Evolutionary conservation across 1,140 invertebrate genomes (phyloP).

Genomic region (Meloidogyne chitwoodi): DNA sequence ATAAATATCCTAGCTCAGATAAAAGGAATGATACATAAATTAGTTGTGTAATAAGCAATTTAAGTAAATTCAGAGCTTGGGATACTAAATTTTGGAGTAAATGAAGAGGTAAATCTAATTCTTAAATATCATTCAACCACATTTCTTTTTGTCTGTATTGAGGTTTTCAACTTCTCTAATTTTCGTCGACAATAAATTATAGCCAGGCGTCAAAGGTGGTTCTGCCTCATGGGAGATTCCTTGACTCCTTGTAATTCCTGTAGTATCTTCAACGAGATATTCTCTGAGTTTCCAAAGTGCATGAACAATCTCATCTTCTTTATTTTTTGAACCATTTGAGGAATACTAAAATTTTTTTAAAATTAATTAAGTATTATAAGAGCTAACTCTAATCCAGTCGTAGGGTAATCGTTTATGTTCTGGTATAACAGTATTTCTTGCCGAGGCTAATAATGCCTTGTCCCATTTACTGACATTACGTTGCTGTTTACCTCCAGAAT

Average conservation of each 20-base stretch:
- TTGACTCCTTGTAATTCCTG: background rate
- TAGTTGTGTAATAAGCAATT: too few relatives aligned
- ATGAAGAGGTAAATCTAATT: background rate
- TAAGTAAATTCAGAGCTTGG: background rate
- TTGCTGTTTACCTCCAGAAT: background rate
- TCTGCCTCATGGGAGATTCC: background rate
- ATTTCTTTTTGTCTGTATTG: background rate
- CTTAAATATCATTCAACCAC: background rate
- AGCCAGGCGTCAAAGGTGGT: background rate
- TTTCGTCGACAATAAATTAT: background rate
- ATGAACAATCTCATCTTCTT: background rate
- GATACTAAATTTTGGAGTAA: background rate
- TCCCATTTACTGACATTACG: slow-evolving; percentile 18
- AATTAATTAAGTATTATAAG: background rate
- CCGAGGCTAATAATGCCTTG: background rate
- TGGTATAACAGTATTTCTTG: background rate
- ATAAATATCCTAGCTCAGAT: background rate
- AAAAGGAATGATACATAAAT: too few relatives aligned
- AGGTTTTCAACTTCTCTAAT: background rate
- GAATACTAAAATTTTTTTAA: background rate
- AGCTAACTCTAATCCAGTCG: slow-evolving; percentile 4
- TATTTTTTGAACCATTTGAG: background rate
- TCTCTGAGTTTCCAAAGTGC: slow-evolving; percentile 18
- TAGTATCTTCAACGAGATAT: slow-evolving; percentile 11
- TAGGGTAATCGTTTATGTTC: slow-evolving; percentile 1